Percentiles rank a stretch among this genome's conserved stretches.
Evolutionary conservation across 1,140 invertebrate species (phyloP).

Genomic region (Adelges cooleyi): DNA sequence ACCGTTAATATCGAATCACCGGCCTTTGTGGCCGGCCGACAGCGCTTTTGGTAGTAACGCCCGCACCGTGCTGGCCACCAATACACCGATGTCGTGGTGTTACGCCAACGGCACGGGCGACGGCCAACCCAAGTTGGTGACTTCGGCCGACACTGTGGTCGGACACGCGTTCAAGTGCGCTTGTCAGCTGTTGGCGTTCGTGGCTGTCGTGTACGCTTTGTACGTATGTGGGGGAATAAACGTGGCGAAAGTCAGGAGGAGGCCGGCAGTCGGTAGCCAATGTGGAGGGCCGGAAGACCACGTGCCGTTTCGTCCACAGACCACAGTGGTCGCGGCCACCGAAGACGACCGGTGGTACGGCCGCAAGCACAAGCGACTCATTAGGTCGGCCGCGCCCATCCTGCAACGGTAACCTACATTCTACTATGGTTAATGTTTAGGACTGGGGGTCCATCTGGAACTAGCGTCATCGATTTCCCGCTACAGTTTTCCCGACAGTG

Average conservation of each 20-base stretch:
- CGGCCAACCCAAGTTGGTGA: neutral
- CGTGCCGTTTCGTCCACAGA: neutral
- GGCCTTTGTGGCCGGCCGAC: no score
- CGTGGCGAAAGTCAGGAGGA: neutral
- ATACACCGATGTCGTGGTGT: neutral
- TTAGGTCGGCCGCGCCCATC: neutral
- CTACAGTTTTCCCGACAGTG: no score
- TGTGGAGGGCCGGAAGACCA: no score
- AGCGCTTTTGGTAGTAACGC: no score
- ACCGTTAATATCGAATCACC: no score
- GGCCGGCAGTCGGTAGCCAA: no score
- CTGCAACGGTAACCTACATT: constrained; percentile 5
- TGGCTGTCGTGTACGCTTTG: neutral
- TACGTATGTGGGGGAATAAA: neutral
- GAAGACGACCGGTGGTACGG: neutral
- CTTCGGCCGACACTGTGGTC: neutral
- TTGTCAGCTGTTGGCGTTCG: neutral
- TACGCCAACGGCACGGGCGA: neutral
- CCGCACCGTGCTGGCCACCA: no score
- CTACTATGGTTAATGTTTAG: no score
- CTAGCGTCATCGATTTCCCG: no score
- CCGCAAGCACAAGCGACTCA: neutral
- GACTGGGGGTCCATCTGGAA: no score
- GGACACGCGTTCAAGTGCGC: neutral
- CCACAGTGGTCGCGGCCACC: no score